A percentile compares a stretch with the other conserved stretches of the same genome.
Evolutionary conservation across 2,113 vertebrate species (phyloP).

Genomic region (Mustela nigripes): DNA sequence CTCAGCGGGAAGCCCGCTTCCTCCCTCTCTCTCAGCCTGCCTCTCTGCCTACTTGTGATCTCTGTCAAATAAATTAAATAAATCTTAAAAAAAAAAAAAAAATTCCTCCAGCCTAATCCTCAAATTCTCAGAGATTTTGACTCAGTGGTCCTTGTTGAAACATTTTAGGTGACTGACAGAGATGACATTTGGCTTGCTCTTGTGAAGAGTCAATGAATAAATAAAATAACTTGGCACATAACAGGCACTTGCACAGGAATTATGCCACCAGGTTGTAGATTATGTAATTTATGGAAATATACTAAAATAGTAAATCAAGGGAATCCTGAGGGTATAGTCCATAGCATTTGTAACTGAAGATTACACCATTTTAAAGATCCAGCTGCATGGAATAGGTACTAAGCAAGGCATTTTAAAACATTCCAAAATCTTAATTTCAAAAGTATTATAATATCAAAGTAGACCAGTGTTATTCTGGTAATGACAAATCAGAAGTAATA

Average conservation of each 20-base stretch:
- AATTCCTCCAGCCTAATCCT: background rate
- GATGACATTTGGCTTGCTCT: background rate
- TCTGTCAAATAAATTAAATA: too few relatives aligned
- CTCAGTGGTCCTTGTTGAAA: background rate
- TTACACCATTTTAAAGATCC: background rate
- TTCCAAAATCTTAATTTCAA: background rate
- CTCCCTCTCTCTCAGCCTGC: too few relatives aligned
- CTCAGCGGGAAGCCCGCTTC: too few relatives aligned
- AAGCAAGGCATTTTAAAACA: background rate
- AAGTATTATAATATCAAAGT: background rate
- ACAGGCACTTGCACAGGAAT: background rate
- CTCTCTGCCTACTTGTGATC: too few relatives aligned
- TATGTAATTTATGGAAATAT: slow-evolving; percentile 13
- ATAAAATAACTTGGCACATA: background rate
- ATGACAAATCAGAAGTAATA: background rate
- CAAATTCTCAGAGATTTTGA: background rate
- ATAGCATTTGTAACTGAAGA: background rate
- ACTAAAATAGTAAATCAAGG: background rate
- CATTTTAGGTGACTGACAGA: background rate
- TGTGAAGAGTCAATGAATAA: slow-evolving; percentile 27
- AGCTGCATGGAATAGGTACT: background rate
- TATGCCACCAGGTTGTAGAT: background rate
- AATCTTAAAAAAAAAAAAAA: background rate
- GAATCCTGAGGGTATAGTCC: background rate
- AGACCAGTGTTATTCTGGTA: background rate